Base-by-base conservation (phyloP, 2,888 invertebrate genomes). In the Aphodius sticticus region DNA sequence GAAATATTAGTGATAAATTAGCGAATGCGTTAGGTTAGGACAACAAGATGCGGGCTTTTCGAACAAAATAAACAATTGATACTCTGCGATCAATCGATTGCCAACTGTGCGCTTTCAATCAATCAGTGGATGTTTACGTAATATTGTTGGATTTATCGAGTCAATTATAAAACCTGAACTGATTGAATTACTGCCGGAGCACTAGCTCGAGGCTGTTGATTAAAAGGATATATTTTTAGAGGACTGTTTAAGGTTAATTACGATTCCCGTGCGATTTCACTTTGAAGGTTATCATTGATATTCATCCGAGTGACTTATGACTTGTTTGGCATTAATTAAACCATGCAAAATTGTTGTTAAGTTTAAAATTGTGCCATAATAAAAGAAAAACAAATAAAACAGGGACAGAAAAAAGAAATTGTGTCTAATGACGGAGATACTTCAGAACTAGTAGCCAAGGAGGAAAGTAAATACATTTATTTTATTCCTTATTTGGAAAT, bases 121-220 rank as follows among this genome's bases (percentile, higher is more conserved):
- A 37, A 74, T 74, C 74, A 74, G 37, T 37, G 36, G 36, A 36
- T 74, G 74, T 74, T 74, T 74, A 74, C 74, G 74, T 74, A 74
- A 74, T 74, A 74, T 74, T 36, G 74, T 74, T 74, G 74, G 37
- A 74, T 74, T 79, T 79, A 79, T 79, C 76, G 77, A 77, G 70
- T 77, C 79, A 79, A 79, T 79, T 79, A 79, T 71, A 79, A 75
- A 26, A 69, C 72, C 72, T 69, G 79, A 36, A 71, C 71, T 79
- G 74, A 74, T 74, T 74, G 74, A 74, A 35, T 74, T 74, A 74
- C 37, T 74, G 74, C 26, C 74, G 74, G 35, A 74, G n/a, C 74
- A 74, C 36, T 74, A 37, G 74, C 36, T 36, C 37, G n/a, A 35
- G 16, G 74, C 36, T 35, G 37, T 53, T 53, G 74, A 74, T 74